These are phyloP conservation scores for Metallyticus violacea DNA, from an alignment of 2,888 invertebrate species.

Conservation along the genomic window DNA sequence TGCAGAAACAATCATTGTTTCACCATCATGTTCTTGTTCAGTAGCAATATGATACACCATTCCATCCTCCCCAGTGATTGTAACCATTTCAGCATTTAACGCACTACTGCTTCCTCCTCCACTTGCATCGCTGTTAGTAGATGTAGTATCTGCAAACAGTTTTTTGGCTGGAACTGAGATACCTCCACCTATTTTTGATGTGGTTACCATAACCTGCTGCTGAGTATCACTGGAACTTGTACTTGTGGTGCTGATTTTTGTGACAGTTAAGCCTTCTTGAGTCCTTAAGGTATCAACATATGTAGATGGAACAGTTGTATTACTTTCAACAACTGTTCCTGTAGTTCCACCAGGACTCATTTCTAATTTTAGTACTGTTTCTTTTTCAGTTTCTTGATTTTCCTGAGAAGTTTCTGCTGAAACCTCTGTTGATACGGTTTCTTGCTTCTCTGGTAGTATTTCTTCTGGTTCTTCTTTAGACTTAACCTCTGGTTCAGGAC, in stretches of 20 bases:
- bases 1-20: conserved; percentile 43
- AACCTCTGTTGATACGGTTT: conserved; percentile 36
- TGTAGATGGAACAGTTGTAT: not conserved
- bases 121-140: not conserved
- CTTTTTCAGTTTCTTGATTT: conserved; percentile 33
- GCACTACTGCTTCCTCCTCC: not conserved
- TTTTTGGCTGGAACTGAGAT: conserved; percentile 28
- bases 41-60: conserved; percentile 64
- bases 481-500: conserved; percentile 46
- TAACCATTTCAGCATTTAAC: conserved; percentile 57
- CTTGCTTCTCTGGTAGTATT: conserved; percentile 28
- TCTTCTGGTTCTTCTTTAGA: conserved; percentile 42
- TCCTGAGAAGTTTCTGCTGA: conserved; percentile 38
- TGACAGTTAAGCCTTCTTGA: conserved; percentile 26
- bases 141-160: conserved; percentile 17
- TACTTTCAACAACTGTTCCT: conserved; percentile 54
- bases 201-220: not conserved
- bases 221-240: conserved; percentile 2
- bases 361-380: conserved; percentile 42
- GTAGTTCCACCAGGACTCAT: conserved; percentile 65
- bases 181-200: conserved; percentile 13
- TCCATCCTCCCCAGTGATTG: conserved; percentile 83
- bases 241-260: conserved; percentile 21
- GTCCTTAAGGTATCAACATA: conserved; percentile 25
- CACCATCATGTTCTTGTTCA: conserved; percentile 13